These are phyloP conservation scores for Okapia johnstoni DNA, from an alignment of 2,113 vertebrate genomes.

Conservation along the genomic window DNA sequence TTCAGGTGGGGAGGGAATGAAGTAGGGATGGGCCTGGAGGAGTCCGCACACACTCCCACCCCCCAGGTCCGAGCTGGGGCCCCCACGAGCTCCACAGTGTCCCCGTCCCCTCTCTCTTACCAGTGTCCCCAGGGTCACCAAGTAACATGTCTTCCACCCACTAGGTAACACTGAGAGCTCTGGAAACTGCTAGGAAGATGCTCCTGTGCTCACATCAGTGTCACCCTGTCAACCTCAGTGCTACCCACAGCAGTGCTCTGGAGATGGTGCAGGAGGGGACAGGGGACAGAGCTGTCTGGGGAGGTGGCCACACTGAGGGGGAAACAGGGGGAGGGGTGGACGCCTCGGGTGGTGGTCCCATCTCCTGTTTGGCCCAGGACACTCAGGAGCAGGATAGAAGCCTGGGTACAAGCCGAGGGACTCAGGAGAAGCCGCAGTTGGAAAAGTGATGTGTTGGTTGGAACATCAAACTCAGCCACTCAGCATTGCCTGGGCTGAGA, in stretches of 20 bases:
- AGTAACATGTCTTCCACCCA: background rate
- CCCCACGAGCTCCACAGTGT: background rate
- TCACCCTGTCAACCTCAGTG: background rate
- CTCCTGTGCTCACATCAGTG: rapidly evolving
- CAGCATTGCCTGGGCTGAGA: background rate
- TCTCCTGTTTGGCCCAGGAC: background rate
- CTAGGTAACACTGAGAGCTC: rapidly evolving
- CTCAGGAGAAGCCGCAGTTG: rapidly evolving
- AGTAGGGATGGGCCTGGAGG: rapidly evolving
- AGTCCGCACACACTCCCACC: too few relatives aligned
- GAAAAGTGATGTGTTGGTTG: too few relatives aligned
- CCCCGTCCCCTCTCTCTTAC: rapidly evolving
- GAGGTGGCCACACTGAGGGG: background rate
- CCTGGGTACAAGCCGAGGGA: too few relatives aligned
- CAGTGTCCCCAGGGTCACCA: rapidly evolving
- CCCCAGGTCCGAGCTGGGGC: background rate
- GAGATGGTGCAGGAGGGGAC: rapidly evolving
- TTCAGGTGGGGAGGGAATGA: background rate
- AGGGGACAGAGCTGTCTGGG: background rate
- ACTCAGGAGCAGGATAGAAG: background rate
- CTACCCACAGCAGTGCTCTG: rapidly evolving
- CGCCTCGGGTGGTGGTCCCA: rapidly evolving
- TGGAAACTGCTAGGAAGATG: background rate
- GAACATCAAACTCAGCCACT: background rate
- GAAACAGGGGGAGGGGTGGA: too few relatives aligned